A percentile compares a stretch with the other conserved stretches of the same genome.
Conservation (phyloP, 2,888 invertebrate genomes). For the Rhabditoides inermis region DNA sequence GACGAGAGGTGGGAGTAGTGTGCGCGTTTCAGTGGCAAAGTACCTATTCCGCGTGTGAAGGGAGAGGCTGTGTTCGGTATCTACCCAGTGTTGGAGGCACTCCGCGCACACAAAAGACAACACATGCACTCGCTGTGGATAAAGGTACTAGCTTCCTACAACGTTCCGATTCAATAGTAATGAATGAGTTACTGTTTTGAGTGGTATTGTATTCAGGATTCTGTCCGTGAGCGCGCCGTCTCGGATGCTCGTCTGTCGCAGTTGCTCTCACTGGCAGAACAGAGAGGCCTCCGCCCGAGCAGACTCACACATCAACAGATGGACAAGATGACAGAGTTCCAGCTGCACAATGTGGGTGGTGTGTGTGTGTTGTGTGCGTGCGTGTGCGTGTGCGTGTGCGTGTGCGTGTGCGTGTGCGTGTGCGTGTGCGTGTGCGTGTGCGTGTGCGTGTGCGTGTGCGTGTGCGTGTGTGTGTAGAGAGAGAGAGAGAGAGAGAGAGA, state of each 20-base stretch:
- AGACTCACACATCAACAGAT: conserved; percentile 16
- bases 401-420: conserved; percentile 3
- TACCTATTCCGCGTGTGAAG: too few relatives aligned
- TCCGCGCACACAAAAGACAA: conserved; percentile 8
- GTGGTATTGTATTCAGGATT: not conserved
- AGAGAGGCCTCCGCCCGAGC: conserved; percentile 7
- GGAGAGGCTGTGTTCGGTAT: conserved; percentile 28
- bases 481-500: too few relatives aligned
- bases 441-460: conserved; percentile 23
- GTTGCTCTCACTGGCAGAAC: conserved; percentile 10
- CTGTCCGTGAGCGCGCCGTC: conserved; percentile 14
- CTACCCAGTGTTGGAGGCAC: conserved; percentile 20
- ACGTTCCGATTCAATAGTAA: not conserved
- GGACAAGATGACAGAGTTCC: conserved; percentile 23
- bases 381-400: conserved; percentile 18
- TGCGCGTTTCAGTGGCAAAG: too few relatives aligned
- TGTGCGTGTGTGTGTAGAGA: too few relatives aligned
- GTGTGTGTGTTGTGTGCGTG: too few relatives aligned
- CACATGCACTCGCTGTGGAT: not conserved
- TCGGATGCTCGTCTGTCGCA: conserved; percentile 12
- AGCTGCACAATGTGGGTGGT: conserved; percentile 26
- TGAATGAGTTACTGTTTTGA: not conserved
- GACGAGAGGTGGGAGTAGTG: too few relatives aligned
- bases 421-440: conserved; percentile 11
- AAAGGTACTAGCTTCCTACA: not conserved